These are phyloP conservation scores for Tragelaphus buxtoni DNA, from an alignment of 2,113 vertebrate species.

Conservation along the genomic window DNA sequence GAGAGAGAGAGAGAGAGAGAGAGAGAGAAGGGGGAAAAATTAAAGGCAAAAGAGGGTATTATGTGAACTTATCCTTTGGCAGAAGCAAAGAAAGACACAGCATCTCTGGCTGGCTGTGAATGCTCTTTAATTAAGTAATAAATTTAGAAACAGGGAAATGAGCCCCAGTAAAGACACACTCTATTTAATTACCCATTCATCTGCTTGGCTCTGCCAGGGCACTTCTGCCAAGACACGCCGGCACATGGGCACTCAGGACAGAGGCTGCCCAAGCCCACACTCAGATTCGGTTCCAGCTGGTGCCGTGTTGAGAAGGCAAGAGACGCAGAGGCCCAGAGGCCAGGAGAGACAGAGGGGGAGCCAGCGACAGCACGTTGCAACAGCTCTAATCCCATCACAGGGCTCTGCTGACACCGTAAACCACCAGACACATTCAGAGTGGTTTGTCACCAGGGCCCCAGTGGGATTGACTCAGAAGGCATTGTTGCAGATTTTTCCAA, in stretches of 20 bases:
- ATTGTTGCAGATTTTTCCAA: too few relatives aligned
- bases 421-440: not conserved
- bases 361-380: not conserved
- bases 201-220: not conserved
- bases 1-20: not conserved
- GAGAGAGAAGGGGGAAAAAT: too few relatives aligned
- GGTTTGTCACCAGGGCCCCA: conserved; percentile 64
- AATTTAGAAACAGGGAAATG: conserved; percentile 13
- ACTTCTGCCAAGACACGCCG: not conserved
- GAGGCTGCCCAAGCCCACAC: not conserved
- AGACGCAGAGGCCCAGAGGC: not conserved
- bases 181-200: not conserved
- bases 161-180: not conserved
- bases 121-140: conserved; percentile 33
- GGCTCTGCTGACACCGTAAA: conserved; percentile 45
- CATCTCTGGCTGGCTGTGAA: conserved; percentile 27
- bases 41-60: too few relatives aligned
- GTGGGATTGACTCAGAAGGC: conserved; percentile 35
- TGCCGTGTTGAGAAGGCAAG: not conserved
- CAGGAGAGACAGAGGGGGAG: not conserved
- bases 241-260: not conserved
- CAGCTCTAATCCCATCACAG: conserved; percentile 4
- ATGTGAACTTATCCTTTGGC: not conserved
- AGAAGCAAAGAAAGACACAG: not conserved
- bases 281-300: not conserved